These are phyloP conservation scores for Dendrolimus houi DNA, from an alignment of 2,888 invertebrate genomes.

Conservation along the genomic window DNA sequence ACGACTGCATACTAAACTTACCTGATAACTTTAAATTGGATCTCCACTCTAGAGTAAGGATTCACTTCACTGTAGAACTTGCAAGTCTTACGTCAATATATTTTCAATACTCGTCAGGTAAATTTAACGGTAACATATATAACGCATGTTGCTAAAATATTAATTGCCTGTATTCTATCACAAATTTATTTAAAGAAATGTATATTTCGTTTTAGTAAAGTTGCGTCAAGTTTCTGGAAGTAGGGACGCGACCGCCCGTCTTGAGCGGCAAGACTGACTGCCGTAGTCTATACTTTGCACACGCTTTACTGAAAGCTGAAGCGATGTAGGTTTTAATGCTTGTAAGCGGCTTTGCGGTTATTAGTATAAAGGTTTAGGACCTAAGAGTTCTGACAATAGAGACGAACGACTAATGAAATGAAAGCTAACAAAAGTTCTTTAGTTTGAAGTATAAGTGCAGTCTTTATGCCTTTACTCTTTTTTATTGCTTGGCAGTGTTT, in stretches of 20 bases:
- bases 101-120: too few relatives aligned
- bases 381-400: conserved; percentile 6
- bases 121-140: too few relatives aligned
- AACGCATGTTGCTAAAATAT: too few relatives aligned
- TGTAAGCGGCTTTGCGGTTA: conserved; percentile 47
- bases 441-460: background rate
- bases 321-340: conserved; percentile 28
- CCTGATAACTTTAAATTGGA: conserved; percentile 8
- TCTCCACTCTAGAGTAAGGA: background rate
- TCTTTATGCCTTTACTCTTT: background rate
- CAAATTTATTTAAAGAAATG: too few relatives aligned
- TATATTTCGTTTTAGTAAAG: background rate
- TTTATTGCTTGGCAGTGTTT: too few relatives aligned
- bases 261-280: conserved; percentile 22
- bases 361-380: conserved; percentile 27
- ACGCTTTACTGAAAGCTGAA: conserved; percentile 14
- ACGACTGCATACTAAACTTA: conserved; percentile 3
- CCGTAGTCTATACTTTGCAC: conserved; percentile 8
- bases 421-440: background rate
- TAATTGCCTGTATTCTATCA: too few relatives aligned
- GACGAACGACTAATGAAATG: background rate
- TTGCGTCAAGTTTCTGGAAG: background rate
- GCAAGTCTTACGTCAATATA: too few relatives aligned
- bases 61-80: too few relatives aligned
- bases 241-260: conserved; percentile 20